Evolutionary conservation across 2,888 invertebrate genomes (phyloP), one percentile per base, ranked within the genome.

Genomic region (Trichacis sp.): DNA sequence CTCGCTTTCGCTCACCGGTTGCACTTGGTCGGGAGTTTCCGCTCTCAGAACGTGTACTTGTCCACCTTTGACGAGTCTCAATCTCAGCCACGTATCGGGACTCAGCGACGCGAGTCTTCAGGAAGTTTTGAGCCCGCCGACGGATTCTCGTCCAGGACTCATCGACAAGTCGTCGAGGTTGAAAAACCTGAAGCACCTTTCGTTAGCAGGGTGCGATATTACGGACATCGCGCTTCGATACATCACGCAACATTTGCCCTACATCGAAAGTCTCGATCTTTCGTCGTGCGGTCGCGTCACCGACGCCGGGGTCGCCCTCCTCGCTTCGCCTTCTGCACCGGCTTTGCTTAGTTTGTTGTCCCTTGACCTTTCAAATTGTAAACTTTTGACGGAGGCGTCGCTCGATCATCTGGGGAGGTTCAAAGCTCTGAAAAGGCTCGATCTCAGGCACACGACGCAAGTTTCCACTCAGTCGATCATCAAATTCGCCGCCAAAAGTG

Each of bases 241-340:
- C 73, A 89, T 92, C 5, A 90, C 90, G 0, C 91, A 94, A 86
- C 92, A 93, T 68, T 80, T 94, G 56, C 93, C 93, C 0, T 88
- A 89, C 74, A 86, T 97, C 53, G 88, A 89, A 57, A 90, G 90
- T 70, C 85, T 97, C 72, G 94, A 95, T 85, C 87, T 97, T 72
- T 90, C 94, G 68, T 93, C 94, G 56, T 97, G 97, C 84, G 92
- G 93, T 58, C 89, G 95, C 18, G 89, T 97, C 38, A 94, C 95
- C 0, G 96, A 97, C 84, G 94, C 95, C 9, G 96, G 96, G 46
- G 92, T 96, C 48, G 94, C 95, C 19, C 94, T 95, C 84, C 87
- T 96, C 43, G 92, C 92, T 51, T 92, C 93, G 63, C 88, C 90
- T 24, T 90, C 92, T 63, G 90, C 91, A n/a, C 80, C 85, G 12